Evolutionary conservation across 1,140 invertebrate genomes (phyloP).

Genomic region (Drosophila lacteicornis): DNA sequence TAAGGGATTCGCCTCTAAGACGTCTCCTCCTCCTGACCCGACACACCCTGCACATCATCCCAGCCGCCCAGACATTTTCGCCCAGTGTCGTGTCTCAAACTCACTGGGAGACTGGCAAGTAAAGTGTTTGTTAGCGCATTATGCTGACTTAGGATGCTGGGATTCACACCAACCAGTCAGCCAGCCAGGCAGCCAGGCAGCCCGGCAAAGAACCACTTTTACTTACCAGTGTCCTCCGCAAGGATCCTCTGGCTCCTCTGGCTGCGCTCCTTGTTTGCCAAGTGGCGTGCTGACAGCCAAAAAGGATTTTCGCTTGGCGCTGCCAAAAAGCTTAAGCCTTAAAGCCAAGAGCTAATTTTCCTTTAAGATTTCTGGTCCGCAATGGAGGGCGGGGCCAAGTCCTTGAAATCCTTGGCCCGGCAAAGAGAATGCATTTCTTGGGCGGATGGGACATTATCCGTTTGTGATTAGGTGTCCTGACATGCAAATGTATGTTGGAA

Average conservation of each 20-base stretch:
- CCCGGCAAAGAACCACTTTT: constrained; percentile 62
- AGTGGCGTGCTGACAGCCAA: constrained; percentile 82
- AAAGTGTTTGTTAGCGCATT: constrained; percentile 82
- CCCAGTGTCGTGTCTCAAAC: constrained; percentile 52
- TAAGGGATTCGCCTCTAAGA: constrained; percentile 39
- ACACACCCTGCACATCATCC: constrained; percentile 6
- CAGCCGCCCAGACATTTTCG: constrained; percentile 18
- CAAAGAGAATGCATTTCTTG: constrained; percentile 53
- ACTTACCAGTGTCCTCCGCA: constrained; percentile 68
- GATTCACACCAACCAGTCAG: constrained; percentile 63
- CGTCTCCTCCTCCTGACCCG: constrained; percentile 11
- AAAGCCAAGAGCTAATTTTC: constrained; percentile 83
- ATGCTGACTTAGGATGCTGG: constrained; percentile 77
- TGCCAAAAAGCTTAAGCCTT: constrained; percentile 83
- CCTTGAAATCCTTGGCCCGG: constrained; percentile 32
- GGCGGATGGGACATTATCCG: constrained; percentile 70
- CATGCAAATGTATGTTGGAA: constrained; percentile 72
- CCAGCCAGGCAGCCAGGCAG: constrained; percentile 3
- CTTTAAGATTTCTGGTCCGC: constrained; percentile 72
- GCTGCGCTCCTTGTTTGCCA: constrained; percentile 67
- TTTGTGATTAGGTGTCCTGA: constrained; percentile 81
- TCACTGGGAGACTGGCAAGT: constrained; percentile 56
- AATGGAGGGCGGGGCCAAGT: constrained; percentile 15
- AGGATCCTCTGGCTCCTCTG: constrained; percentile 28
- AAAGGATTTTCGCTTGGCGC: constrained; percentile 78